A percentile compares a stretch with the other conserved stretches of the same genome.
These are phyloP conservation scores for Ernsta delagoae DNA, from an alignment of 2,888 invertebrate species.

Conservation along the genomic window DNA sequence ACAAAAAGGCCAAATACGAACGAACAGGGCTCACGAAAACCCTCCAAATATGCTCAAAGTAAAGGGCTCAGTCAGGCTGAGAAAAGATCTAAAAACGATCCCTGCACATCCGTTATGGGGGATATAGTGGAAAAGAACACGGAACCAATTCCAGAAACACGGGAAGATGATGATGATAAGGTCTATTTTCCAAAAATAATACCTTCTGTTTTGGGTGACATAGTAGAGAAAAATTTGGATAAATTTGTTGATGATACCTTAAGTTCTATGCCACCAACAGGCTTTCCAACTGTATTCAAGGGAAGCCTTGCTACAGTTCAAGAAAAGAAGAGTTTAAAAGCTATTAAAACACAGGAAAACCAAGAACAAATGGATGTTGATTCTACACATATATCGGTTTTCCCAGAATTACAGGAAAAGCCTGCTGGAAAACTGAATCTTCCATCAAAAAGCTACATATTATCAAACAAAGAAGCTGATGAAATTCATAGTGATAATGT, in stretches of 20 bases:
- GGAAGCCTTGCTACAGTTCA: constrained; percentile 53
- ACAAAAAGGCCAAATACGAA: constrained; percentile 51
- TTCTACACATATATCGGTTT: constrained; percentile 40
- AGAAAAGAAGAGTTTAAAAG: neutral
- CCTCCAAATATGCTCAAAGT: constrained; percentile 73
- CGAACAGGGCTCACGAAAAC: constrained; percentile 54
- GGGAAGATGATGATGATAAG: constrained; percentile 63
- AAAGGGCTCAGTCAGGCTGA: constrained; percentile 70
- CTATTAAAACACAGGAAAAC: constrained; percentile 41
- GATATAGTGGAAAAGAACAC: constrained; percentile 68
- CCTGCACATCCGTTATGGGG: constrained; percentile 52
- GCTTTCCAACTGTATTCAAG: constrained; percentile 81
- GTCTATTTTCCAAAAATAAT: constrained; percentile 78
- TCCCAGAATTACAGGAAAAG: constrained; percentile 1
- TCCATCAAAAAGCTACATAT: constrained; percentile 72
- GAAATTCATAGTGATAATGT: constrained; percentile 91
- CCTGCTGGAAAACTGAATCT: constrained; percentile 47
- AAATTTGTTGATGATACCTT: constrained; percentile 47
- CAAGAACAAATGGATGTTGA: constrained; percentile 60
- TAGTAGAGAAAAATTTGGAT: constrained; percentile 81
- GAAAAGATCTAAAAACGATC: constrained; percentile 65
- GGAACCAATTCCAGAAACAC: constrained; percentile 38
- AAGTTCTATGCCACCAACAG: constrained; percentile 63
- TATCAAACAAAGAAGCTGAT: constrained; percentile 76
- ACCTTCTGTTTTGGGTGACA: constrained; percentile 76